Evolutionary conservation across 2,797 vertebrate species (phyloP).

Genomic region (Micropoecilia bifurca): DNA sequence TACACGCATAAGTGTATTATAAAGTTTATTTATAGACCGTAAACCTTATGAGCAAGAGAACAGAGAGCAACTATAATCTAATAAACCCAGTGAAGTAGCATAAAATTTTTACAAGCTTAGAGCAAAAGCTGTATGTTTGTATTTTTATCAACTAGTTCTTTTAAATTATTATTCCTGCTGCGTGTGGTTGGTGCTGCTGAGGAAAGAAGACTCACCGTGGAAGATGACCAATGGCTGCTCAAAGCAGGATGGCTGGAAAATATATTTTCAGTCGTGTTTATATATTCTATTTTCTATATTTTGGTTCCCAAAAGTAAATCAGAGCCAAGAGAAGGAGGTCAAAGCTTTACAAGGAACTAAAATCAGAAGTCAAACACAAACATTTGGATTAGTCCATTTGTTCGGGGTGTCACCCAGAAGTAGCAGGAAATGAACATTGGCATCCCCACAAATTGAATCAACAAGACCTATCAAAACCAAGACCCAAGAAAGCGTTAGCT

Average conservation of each 20-base stretch:
- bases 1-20: conserved; percentile 13
- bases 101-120: conserved; percentile 32
- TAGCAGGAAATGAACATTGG: background rate
- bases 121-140: conserved; percentile 20
- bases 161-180: conserved; percentile 12
- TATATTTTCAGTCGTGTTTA: background rate
- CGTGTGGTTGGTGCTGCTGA: conserved; percentile 18
- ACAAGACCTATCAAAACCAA: background rate
- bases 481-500: background rate
- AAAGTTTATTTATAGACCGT: conserved; percentile 42
- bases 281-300: background rate
- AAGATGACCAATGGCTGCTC: background rate
- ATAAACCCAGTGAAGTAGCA: conserved; percentile 31
- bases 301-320: background rate
- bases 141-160: conserved; percentile 27
- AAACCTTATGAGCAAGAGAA: conserved; percentile 24
- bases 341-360: background rate
- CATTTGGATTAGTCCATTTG: background rate
- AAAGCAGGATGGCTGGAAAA: background rate
- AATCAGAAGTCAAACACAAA: background rate
- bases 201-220: background rate
- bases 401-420: background rate
- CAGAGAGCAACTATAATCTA: conserved; percentile 26
- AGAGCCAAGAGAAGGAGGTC: background rate
- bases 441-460: background rate